Base-by-base conservation (phyloP, 2,888 invertebrate species). In the Zygaena filipendulae region DNA sequence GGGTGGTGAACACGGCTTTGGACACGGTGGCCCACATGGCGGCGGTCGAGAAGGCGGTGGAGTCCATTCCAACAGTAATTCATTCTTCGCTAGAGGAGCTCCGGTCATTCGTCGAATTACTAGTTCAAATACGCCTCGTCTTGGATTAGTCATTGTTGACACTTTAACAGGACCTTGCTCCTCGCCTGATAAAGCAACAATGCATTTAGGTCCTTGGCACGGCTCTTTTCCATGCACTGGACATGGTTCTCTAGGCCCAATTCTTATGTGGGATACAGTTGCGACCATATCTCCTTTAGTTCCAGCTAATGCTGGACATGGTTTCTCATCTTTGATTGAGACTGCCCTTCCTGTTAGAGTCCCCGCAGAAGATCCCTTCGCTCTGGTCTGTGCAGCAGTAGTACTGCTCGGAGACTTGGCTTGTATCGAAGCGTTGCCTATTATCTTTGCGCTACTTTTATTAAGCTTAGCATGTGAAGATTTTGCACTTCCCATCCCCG, bases 31-130 rank as follows among this genome's bases (percentile, higher is more conserved):
- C 7, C 43, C 43, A 26, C 62, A 63, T 3, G 57, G 35, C 9
- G 47, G 40, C n/a, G 53, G 42, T 4, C 60, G 52, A 7, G 43
- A 40, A 4, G 67, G 61, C 2, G 77, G 77, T 2, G 75, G 77
- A 4, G 68, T 69, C 77, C 77, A 79, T 47, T 79, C 77, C 21
- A 79, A 42, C 67, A 77, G 71, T 20, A 79, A 40, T 40, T 79
- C 77, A 38, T 75, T 75, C 36, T 46, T 72, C 6, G 77, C 77
- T 10, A 77, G 47, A 8, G 74, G 71, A 13, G 72, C 70, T 13
- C 74, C 75, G 11, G 48, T 67, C 32, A 75, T 48, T 48, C 54
- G 62, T 21, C 75, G 62, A 34, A 79, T 57, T 2, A 74, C 69
- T 29, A 79, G 38, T 48, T 79, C 77, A 38, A 77, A 79, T 12